A percentile compares a stretch with the other conserved stretches of the same genome.
Evolutionary conservation across 2,113 vertebrate genomes (phyloP).

Genomic region (Epinephelus lanceolatus): DNA sequence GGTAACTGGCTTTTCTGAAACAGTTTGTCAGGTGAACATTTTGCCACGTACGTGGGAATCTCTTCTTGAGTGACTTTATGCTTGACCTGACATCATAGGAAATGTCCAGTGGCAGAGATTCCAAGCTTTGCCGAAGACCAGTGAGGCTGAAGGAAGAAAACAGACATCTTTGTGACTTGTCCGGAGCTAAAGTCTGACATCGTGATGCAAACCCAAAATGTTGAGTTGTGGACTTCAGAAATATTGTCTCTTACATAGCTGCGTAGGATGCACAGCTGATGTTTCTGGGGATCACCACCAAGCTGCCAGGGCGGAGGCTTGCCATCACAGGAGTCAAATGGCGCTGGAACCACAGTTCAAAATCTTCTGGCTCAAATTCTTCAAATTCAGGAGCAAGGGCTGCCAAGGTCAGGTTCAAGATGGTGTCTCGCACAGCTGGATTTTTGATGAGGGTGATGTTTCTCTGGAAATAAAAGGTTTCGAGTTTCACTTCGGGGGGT

Average conservation of each 20-base stretch:
- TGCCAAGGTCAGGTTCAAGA: constrained; percentile 65
- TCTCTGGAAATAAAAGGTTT: too few relatives aligned
- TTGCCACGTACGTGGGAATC: constrained; percentile 38
- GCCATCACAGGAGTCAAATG: constrained; percentile 54
- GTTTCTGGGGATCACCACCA: constrained; percentile 59
- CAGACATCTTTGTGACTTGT: not conserved
- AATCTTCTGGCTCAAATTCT: constrained; percentile 52
- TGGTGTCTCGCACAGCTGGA: constrained; percentile 30
- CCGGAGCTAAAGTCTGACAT: not conserved
- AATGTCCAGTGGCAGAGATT: constrained; percentile 13
- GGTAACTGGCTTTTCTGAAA: not conserved
- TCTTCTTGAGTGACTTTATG: constrained; percentile 2
- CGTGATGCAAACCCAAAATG: not conserved
- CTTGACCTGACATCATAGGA: constrained; percentile 11
- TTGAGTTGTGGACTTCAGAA: not conserved
- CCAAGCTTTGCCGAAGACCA: constrained; percentile 22
- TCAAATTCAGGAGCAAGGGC: constrained; percentile 53
- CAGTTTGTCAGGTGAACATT: not conserved
- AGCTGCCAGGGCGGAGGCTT: constrained; percentile 41
- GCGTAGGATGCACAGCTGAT: constrained; percentile 65
- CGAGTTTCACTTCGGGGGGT: not conserved
- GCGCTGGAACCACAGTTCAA: constrained; percentile 61
- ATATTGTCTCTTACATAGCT: constrained; percentile 55
- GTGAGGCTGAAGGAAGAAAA: constrained; percentile 25
- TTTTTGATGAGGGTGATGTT: constrained; percentile 42